Evolutionary conservation across 2,888 invertebrate genomes (phyloP).

Genomic region (Sisyra terminalis): DNA sequence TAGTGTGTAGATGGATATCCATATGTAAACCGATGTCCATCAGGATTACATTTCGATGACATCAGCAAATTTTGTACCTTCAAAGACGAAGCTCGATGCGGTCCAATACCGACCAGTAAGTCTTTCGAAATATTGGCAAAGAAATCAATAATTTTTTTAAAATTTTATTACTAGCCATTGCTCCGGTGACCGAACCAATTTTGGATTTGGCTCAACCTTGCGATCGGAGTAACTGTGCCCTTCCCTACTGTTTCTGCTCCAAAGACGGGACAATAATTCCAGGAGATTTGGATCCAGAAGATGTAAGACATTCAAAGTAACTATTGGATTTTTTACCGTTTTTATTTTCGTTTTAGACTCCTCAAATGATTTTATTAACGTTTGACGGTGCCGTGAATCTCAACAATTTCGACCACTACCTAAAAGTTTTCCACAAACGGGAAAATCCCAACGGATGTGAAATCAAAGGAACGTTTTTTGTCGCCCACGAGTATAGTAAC

Average conservation of each 20-base stretch:
- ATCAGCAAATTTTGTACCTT: conserved; percentile 81
- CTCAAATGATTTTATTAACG: conserved; percentile 83
- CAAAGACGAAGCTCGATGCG: conserved; percentile 77
- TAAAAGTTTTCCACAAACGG: conserved; percentile 66
- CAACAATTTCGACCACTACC: conserved; percentile 79
- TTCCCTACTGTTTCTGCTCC: conserved; percentile 86
- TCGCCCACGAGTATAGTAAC: conserved; percentile 83
- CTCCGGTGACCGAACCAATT: conserved; percentile 68
- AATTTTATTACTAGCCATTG: conserved; percentile 55
- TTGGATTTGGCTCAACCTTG: conserved; percentile 66
- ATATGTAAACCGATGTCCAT: conserved; percentile 76
- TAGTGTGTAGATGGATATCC: conserved; percentile 74
- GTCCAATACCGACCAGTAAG: conserved; percentile 58
- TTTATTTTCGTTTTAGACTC: conserved; percentile 49
- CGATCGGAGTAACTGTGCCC: conserved; percentile 51
- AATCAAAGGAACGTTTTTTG: conserved; percentile 82
- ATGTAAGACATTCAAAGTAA: conserved; percentile 35
- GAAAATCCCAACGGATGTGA: conserved; percentile 82
- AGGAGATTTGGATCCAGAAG: conserved; percentile 63
- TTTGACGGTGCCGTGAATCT: conserved; percentile 89
- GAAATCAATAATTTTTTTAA: not conserved
- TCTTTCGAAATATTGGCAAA: not conserved
- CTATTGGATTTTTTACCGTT: too few species aligned
- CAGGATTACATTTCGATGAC: conserved; percentile 80
- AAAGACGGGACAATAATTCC: conserved; percentile 81